Evolutionary conservation across 2,888 invertebrate species (phyloP).

Genomic region (Tupiocoris notatus): DNA sequence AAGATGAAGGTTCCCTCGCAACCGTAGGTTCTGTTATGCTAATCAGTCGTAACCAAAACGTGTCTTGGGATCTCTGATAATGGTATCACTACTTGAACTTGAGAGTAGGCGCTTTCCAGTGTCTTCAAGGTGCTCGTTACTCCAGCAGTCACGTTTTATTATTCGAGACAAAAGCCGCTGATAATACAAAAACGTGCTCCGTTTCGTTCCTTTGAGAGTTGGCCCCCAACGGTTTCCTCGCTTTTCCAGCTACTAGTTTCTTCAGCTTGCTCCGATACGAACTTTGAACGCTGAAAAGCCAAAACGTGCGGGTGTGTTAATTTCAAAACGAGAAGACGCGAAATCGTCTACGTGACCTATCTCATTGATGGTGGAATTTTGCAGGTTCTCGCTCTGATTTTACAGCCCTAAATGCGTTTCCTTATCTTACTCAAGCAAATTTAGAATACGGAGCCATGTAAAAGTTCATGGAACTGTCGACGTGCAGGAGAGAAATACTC

Average conservation of each 20-base stretch:
- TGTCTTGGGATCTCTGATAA: slow-evolving; percentile 19
- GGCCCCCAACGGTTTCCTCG: neutral
- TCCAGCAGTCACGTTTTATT: slow-evolving; percentile 33
- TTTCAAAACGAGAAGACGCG: slow-evolving; percentile 22
- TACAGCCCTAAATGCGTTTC: neutral
- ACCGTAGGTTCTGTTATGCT: slow-evolving; percentile 36
- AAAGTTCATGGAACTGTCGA: neutral
- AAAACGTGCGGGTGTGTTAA: slow-evolving; percentile 18
- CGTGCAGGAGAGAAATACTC: no score
- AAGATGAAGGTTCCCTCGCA: slow-evolving; percentile 16
- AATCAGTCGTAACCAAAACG: slow-evolving; percentile 28
- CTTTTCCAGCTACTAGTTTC: no score
- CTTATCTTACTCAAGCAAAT: neutral
- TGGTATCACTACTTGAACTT: slow-evolving; percentile 17
- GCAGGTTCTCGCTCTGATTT: neutral
- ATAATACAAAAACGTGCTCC: slow-evolving; percentile 35
- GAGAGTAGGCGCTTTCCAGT: slow-evolving; percentile 4
- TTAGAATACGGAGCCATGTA: slow-evolving; percentile 6
- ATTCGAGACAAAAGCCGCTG: slow-evolving; percentile 5
- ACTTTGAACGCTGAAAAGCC: neutral
- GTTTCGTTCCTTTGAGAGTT: slow-evolving; percentile 24
- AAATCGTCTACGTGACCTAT: slow-evolving; percentile 25
- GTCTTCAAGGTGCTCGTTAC: slow-evolving; percentile 29
- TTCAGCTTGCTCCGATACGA: no score
- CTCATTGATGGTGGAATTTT: slow-evolving; percentile 19